These are phyloP conservation scores for Dipodomys spectabilis DNA, from an alignment of 2,113 vertebrate genomes.

Conservation along the genomic window DNA sequence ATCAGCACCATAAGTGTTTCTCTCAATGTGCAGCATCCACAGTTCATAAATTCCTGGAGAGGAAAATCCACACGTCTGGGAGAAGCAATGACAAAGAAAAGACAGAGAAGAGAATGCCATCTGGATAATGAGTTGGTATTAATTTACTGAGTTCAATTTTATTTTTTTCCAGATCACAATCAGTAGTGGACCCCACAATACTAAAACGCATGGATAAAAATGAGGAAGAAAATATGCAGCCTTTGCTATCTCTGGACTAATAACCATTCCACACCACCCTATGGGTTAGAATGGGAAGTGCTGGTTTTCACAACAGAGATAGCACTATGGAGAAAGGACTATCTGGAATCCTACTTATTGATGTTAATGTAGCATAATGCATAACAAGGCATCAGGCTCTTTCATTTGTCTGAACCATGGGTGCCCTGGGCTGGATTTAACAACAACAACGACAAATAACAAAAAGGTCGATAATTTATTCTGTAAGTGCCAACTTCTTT, in stretches of 20 bases:
- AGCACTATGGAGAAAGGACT: conserved; percentile 77
- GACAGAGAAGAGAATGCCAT: background rate
- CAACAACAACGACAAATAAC: conserved; percentile 52
- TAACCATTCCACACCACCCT: conserved; percentile 66
- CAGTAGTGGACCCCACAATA: conserved; percentile 96
- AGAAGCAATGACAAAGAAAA: background rate
- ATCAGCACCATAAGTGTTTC: background rate
- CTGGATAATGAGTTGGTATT: background rate
- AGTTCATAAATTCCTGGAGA: conserved; percentile 17
- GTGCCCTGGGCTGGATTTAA: conserved; percentile 80
- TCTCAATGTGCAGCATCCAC: background rate
- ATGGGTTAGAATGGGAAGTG: conserved; percentile 79
- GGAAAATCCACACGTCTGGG: background rate
- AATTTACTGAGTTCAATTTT: conserved; percentile 12
- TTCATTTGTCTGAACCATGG: conserved; percentile 82
- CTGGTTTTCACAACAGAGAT: conserved; percentile 83
- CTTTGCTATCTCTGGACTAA: conserved; percentile 97
- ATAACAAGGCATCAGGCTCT: conserved; percentile 82
- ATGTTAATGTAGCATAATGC: conserved; percentile 87
- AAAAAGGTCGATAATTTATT: conserved; percentile 89
- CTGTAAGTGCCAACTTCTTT: conserved; percentile 96
- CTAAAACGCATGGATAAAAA: conserved; percentile 95
- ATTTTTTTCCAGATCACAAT: conserved; percentile 92
- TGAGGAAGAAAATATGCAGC: conserved; percentile 98
- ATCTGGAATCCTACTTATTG: conserved; percentile 85